Conservation (phyloP, 2,888 invertebrate species). For the Cephus spinipes region DNA sequence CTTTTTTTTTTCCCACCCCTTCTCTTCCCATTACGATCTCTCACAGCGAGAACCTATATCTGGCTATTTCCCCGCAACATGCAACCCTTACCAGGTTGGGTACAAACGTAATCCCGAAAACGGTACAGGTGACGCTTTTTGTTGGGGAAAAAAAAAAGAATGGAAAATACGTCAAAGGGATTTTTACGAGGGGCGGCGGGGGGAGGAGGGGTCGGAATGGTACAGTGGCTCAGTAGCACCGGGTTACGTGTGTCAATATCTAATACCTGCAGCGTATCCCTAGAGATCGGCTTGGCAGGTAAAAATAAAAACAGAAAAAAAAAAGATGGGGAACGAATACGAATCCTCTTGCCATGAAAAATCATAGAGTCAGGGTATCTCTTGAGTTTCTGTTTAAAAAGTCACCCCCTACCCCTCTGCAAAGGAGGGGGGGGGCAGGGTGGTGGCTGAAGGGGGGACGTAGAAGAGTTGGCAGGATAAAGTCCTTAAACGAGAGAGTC, state of each 20-base stretch:
- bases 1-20: slow-evolving; percentile 13
- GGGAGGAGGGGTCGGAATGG: slow-evolving; percentile 25
- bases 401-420: background rate
- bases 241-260: slow-evolving; percentile 42
- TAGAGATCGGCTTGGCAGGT: background rate
- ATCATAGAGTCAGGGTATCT: background rate
- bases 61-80: slow-evolving; percentile 42
- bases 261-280: slow-evolving; percentile 29
- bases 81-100: too few relatives aligned
- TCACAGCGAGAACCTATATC: slow-evolving; percentile 25
- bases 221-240: slow-evolving; percentile 23
- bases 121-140: slow-evolving; percentile 60
- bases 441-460: background rate
- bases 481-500: slow-evolving; percentile 30
- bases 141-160: slow-evolving; percentile 35
- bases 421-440: background rate
- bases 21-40: background rate
- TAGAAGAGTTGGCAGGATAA: background rate
- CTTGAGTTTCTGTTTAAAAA: background rate
- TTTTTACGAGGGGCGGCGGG: slow-evolving; percentile 27
- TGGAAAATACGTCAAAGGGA: background rate
- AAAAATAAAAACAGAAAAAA: too few relatives aligned
- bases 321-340: background rate
- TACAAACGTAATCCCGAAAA: slow-evolving; percentile 63
- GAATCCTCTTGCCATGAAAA: background rate